phyloP scores from a whole-genome alignment of 2,797 vertebrate genomes.

The Crax fasciolata region DNA sequence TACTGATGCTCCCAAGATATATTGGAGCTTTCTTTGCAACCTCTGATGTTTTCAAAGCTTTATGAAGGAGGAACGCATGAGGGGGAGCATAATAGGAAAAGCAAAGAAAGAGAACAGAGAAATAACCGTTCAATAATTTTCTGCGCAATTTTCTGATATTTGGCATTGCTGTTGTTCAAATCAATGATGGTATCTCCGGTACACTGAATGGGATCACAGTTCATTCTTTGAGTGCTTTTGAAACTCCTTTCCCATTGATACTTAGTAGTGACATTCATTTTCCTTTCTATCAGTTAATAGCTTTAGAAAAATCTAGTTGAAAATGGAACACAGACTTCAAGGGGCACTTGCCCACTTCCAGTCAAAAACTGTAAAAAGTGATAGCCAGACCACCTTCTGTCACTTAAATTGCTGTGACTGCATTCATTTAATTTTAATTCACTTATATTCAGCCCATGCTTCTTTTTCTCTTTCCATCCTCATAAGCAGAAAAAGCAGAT shows the following conservation, averaged over 20 bases:
- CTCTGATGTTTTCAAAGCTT: background rate
- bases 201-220: background rate
- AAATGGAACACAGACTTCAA: background rate
- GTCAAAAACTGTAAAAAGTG: background rate
- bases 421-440: constrained; percentile 23
- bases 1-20: background rate
- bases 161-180: background rate
- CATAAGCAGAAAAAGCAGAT: constrained; percentile 20
- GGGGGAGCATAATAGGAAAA: rapidly evolving
- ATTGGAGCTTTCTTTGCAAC: background rate
- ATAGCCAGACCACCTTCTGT: background rate
- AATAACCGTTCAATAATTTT: background rate
- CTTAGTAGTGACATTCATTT: background rate
- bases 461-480: background rate
- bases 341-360: background rate
- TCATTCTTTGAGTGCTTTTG: background rate
- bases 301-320: background rate
- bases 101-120: background rate
- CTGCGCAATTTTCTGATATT: background rate
- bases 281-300: background rate
- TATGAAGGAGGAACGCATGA: background rate
- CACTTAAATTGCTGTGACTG: background rate
- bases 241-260: background rate
- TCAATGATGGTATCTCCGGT: background rate
- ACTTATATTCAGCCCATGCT: background rate